These are phyloP conservation scores for Lichenostomus cassidix DNA, from an alignment of 2,113 vertebrate species.

Conservation along the genomic window DNA sequence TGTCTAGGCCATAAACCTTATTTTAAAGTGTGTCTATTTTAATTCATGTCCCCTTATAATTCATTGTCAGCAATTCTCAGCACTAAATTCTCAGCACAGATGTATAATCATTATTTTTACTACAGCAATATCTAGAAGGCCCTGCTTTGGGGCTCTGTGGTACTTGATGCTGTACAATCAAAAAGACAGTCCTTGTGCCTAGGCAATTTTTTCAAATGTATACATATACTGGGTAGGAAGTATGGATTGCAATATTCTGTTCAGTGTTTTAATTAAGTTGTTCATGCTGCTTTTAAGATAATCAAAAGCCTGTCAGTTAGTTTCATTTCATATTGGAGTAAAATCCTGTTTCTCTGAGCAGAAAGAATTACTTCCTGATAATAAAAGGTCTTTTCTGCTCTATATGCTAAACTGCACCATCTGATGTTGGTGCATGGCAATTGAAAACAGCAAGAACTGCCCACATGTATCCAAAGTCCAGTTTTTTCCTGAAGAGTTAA, in stretches of 20 bases:
- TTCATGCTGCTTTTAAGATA: neutral
- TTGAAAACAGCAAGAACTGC: neutral
- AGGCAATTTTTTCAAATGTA: neutral
- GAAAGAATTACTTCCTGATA: neutral
- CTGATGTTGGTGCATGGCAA: neutral
- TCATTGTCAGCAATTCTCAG: no score
- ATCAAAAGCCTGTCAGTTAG: neutral
- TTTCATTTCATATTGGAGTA: neutral
- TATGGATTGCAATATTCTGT: neutral
- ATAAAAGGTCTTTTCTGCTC: neutral
- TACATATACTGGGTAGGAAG: neutral
- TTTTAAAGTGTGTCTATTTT: neutral
- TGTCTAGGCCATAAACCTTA: neutral
- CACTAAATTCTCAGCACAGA: neutral
- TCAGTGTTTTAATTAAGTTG: neutral
- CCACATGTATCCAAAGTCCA: neutral
- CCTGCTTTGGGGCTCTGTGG: neutral
- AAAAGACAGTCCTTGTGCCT: neutral
- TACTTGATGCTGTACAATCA: neutral
- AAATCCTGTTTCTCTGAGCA: neutral
- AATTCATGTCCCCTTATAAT: neutral
- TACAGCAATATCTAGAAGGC: neutral
- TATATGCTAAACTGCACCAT: neutral
- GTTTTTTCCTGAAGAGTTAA: neutral
- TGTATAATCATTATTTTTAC: neutral